Evolutionary conservation across 2,888 invertebrate genomes (phyloP).

Genomic region (Trilocha varians): DNA sequence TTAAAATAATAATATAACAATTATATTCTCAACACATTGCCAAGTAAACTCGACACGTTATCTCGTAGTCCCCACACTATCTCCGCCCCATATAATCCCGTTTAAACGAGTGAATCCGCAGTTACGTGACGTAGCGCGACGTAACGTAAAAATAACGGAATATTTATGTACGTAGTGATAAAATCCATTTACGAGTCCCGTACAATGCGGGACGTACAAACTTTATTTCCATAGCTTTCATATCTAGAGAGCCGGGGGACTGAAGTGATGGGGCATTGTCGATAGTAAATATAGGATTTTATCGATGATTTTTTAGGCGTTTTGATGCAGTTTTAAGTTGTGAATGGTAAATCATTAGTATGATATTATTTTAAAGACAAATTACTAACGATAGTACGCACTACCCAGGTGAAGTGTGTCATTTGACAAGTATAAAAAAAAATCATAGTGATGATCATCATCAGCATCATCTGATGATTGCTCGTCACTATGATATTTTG

Average conservation of each 20-base stretch:
- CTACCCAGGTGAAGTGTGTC: no score
- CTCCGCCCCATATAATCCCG: conserved; percentile 16
- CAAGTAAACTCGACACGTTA: conserved; percentile 2
- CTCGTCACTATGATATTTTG: no score
- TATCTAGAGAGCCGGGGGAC: conserved; percentile 44
- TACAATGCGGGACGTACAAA: conserved; percentile 62
- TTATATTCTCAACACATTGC: no score
- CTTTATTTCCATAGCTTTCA: conserved; percentile 70
- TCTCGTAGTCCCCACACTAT: conserved; percentile 14
- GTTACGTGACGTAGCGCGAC: conserved; percentile 30
- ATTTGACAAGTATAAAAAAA: no score
- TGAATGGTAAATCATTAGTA: no score
- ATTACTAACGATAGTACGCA: no score
- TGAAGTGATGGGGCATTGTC: conserved; percentile 10
- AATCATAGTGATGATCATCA: no score
- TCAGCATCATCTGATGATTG: no score
- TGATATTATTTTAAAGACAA: no score
- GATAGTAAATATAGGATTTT: conserved; percentile 1
- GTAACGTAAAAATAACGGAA: conserved; percentile 43
- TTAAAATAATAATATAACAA: no score
- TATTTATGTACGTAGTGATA: conserved; percentile 62
- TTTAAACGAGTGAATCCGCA: conserved; percentile 13
- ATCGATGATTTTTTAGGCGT: no score
- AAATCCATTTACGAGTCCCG: conserved; percentile 63
- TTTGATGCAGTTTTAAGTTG: no score